Evolutionary conservation across 2,888 invertebrate genomes (phyloP), one percentile per base, ranked within the genome.

Genomic region (Drosophila leonis): DNA sequence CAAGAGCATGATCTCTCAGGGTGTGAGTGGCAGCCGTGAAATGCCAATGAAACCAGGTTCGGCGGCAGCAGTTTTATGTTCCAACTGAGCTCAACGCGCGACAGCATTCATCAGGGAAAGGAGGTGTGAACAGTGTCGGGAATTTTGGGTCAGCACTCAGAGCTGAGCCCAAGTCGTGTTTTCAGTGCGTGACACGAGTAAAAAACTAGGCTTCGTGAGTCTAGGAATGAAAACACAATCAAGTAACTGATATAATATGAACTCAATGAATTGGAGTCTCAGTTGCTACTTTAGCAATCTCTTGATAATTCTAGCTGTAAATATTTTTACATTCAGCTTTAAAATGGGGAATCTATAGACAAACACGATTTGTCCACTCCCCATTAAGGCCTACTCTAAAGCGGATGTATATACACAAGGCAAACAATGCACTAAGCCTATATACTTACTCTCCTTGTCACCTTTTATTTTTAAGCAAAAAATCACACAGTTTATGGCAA

Each of bases 1-100:
- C 83, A 83, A 88, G 83, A 83, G 69, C 83, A 72, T 69, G 55
- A 72, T 75, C 65, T 46, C 27, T 9, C 37, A 29, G 18, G 27
- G 46, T 63, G 55, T 48, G 62, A 72, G 65, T 77, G 83, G 69
- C 86, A 83, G 64, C 66, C 72, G 80, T 72, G 54, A 82, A 79
- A 55, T 73, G 42, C 49, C 67, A 33, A 27, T 59, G 42, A 69
- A 66, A 63, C 61, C 66, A 37, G 59, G 39, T 56, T 41, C 63
- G 42, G 27, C 56, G 24, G 15, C 24, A 44, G 51, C 59, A 55
- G 60, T 61, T 56, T 72, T 27, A 72, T 44, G 57, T 10, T 35
- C n/a, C 49, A n/a, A 46, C 41, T 75, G 57, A 33, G 57, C 18
- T 52, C 18, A 31, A 44, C 60, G 24, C n/a, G 27, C 46, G 0